Conservation (phyloP, 2,113 vertebrate species). For the Motacilla alba region DNA sequence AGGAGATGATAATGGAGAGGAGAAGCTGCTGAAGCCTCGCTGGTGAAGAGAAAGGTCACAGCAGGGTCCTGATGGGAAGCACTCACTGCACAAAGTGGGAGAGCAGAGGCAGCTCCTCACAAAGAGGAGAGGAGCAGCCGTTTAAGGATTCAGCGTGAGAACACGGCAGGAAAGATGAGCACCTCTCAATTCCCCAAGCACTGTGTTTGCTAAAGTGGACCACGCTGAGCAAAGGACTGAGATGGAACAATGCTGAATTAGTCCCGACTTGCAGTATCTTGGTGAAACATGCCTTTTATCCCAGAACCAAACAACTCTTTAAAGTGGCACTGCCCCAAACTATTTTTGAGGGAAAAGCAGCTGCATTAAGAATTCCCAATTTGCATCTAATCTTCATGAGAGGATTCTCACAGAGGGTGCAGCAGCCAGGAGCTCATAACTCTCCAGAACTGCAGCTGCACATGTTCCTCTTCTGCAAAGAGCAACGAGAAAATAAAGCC, state of each 20-base stretch:
- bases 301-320: not conserved
- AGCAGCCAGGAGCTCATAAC: not conserved
- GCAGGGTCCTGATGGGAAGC: not conserved
- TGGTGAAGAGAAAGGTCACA: not conserved
- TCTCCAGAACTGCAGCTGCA: not conserved
- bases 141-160: not conserved
- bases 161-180: not conserved
- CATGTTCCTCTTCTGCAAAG: not conserved
- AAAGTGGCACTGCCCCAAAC: not conserved
- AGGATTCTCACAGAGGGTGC: not conserved
- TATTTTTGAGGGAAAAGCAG: not conserved
- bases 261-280: not conserved
- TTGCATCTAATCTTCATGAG: not conserved
- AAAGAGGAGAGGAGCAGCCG: not conserved
- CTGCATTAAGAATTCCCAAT: not conserved
- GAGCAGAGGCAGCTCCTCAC: not conserved
- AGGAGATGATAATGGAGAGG: not conserved
- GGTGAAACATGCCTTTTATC: not conserved
- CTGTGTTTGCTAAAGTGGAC: not conserved
- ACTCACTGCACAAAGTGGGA: not conserved
- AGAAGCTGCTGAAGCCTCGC: not conserved
- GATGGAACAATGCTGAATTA: not conserved
- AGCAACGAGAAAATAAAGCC: not conserved
- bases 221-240: not conserved
- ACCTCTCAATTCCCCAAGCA: not conserved